These are phyloP conservation scores for Mesoligia furuncula DNA, from an alignment of 2,888 invertebrate species.

Conservation along the genomic window DNA sequence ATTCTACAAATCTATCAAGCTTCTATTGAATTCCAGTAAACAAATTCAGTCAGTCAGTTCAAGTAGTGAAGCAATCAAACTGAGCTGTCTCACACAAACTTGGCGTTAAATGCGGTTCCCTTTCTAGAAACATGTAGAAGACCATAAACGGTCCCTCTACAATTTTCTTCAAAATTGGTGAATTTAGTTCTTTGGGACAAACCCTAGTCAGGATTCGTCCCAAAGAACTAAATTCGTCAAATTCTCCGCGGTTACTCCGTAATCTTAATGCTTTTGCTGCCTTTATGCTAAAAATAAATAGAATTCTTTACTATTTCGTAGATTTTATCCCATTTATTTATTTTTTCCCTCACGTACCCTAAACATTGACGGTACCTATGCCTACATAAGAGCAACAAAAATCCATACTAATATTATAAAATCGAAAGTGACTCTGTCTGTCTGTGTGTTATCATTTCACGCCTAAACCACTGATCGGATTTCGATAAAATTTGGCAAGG, in stretches of 20 bases:
- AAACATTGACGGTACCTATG: not conserved
- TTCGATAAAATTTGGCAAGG: not conserved
- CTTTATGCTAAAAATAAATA: not conserved
- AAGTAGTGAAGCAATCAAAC: conserved; percentile 6
- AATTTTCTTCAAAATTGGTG: conserved; percentile 4
- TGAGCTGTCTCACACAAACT: conserved; percentile 6
- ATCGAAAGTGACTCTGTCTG: not conserved
- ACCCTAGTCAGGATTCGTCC: not conserved
- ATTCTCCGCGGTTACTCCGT: not conserved
- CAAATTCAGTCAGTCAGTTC: not conserved
- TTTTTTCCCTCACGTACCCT: not conserved
- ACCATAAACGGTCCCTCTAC: not conserved
- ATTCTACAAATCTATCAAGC: not conserved
- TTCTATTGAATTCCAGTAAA: conserved; percentile 15
- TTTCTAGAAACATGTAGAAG: conserved; percentile 9
- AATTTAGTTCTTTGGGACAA: conserved; percentile 3
- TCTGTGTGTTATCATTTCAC: not conserved
- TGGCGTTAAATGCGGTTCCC: conserved; percentile 8
- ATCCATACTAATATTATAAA: not conserved
- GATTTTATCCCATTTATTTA: too few relatives aligned
- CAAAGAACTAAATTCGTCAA: not conserved
- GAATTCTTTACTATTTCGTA: not conserved
- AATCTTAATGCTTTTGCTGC: not conserved
- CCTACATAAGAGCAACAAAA: not conserved
- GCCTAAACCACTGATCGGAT: not conserved